Base-by-base conservation (phyloP, 2,888 invertebrate species). In the Koerneria pararmatus region DNA sequence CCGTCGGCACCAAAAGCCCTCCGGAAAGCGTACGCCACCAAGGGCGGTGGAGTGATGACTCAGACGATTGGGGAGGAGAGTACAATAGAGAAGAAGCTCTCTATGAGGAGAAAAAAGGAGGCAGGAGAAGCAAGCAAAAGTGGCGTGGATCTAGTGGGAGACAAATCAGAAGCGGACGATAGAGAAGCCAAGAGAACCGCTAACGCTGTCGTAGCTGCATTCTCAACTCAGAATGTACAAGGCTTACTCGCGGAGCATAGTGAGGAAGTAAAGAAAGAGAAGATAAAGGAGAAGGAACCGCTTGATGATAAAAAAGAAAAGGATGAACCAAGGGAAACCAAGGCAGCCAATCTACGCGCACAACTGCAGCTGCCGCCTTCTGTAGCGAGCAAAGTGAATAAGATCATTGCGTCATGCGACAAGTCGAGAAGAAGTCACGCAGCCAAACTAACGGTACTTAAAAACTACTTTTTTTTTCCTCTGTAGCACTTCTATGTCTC, bases 121-220 rank as follows among this genome's bases (percentile, higher is more conserved):
- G 70, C 68, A 5, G 34, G 59, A 8, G 62, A 46, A 11, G 69
- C 68, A 0, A 71, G 71, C 0, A 76, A 76, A 48, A 74, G 74
- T 31, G 76, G 76, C 8, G 70, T 74, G 6, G 76, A 75, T 32
- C 32, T 69, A 4, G 64, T 69, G n/a, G 74, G 70, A 11, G 64
- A 64, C 49, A 71, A 71, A 32, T 71, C 72, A 54, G 72, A 73
- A 11, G 71, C 78, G 1, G 80, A 80, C 34, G 80, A 82, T 24
- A 74, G 77, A 22, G 64, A 72, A 35, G 82, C 82, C 2, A 82
- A 82, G 61, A 79, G 78, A 62, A 82, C 82, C 1, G 76, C 82
- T 31, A 78, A 82, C 58, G 82, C 80, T 0, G 78, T 82, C 1
- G 71, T 79, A 0, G 82, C 82, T 0, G 82, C 82, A 0, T 82